Conservation (phyloP, 2,113 vertebrate species). For the Xenopus laevis region DNA sequence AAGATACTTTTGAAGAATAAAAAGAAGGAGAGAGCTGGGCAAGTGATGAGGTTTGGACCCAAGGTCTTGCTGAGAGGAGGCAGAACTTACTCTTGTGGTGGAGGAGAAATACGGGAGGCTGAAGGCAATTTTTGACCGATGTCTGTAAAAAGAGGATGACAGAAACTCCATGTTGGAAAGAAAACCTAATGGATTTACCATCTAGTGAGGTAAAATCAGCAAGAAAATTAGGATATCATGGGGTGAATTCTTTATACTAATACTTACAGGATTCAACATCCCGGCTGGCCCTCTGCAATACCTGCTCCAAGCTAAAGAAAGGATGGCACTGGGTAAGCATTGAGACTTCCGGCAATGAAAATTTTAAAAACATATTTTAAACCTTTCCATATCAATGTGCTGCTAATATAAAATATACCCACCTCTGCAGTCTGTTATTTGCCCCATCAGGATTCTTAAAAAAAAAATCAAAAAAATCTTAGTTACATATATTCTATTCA, state of each 20-base stretch:
- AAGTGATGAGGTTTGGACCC: too few relatives aligned
- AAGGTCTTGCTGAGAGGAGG: too few relatives aligned
- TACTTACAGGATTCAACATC: conserved; percentile 19
- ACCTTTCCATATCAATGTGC: too few relatives aligned
- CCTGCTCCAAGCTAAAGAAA: conserved; percentile 12
- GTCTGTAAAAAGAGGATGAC: background rate
- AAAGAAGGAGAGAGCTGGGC: background rate
- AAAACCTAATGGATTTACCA: too few relatives aligned
- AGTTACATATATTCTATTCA: too few relatives aligned
- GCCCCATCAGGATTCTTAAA: background rate
- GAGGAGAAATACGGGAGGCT: conserved; percentile 1
- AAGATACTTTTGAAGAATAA: background rate
- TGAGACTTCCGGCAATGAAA: too few relatives aligned
- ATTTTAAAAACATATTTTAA: too few relatives aligned
- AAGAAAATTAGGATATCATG: too few relatives aligned
- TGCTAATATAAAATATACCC: too few relatives aligned
- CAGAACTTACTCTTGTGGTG: conserved; percentile 1
- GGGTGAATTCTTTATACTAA: background rate
- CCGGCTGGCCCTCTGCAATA: conserved; percentile 17
- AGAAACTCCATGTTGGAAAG: too few relatives aligned
- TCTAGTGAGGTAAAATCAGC: too few relatives aligned
- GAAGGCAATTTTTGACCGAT: conserved; percentile 6
- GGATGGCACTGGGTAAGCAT: too few relatives aligned
- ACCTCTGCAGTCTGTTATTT: background rate
- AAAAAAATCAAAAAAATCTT: background rate